phyloP scores from a whole-genome alignment of 2,888 invertebrate species.

The Auanema sp. region DNA sequence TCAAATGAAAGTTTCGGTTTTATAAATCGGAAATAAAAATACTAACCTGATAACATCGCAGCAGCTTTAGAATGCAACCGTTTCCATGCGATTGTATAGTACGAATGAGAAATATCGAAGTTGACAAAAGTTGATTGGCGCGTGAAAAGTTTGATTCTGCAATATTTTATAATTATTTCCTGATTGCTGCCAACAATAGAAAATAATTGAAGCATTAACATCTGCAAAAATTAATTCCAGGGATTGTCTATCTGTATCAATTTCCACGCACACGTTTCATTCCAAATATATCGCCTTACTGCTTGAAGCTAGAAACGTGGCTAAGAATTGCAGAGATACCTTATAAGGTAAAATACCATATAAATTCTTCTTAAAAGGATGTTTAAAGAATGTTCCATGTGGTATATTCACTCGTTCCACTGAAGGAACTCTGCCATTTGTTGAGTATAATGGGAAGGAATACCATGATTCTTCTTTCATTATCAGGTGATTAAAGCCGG shows the following conservation, averaged over 20 bases:
- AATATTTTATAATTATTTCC: neutral
- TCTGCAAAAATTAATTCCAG: conserved; percentile 70
- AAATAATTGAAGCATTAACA: neutral
- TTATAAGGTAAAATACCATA: conserved; percentile 78
- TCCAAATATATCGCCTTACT: conserved; percentile 87
- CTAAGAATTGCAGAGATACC: conserved; percentile 85
- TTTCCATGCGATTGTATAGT: neutral
- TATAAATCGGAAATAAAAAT: neutral
- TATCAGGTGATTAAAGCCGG: conserved; percentile 69
- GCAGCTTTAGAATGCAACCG: neutral
- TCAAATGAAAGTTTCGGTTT: neutral
- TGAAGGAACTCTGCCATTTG: conserved; percentile 90
- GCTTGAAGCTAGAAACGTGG: conserved; percentile 94
- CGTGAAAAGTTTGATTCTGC: neutral
- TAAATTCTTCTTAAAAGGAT: no score
- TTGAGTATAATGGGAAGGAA: conserved; percentile 90
- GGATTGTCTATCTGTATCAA: conserved; percentile 89
- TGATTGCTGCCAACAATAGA: neutral
- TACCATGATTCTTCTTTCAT: conserved; percentile 89
- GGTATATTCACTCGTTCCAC: conserved; percentile 62
- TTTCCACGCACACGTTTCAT: conserved; percentile 85
- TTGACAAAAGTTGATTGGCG: conserved; percentile 1
- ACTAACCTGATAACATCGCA: neutral
- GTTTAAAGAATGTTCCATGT: conserved; percentile 14
- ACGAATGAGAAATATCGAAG: no score